Percentiles rank a stretch among this genome's conserved stretches.
These are phyloP conservation scores for Dryobota labecula DNA, from an alignment of 2,888 invertebrate species.

Conservation along the genomic window DNA sequence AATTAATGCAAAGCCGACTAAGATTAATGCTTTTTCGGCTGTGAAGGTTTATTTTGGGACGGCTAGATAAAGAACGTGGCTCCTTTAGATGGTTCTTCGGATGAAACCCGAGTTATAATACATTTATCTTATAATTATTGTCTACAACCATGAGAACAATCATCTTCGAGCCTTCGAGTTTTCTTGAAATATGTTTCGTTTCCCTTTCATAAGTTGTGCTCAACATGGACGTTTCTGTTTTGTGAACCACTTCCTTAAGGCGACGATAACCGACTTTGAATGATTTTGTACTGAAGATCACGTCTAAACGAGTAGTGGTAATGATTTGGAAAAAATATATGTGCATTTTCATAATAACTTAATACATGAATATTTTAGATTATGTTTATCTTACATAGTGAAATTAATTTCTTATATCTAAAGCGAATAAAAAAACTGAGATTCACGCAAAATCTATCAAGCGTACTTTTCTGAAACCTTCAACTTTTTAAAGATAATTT, in stretches of 20 bases:
- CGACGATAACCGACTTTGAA: too few species aligned
- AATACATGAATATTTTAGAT: too few species aligned
- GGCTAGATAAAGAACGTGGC: conserved; percentile 31
- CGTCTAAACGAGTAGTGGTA: too few species aligned
- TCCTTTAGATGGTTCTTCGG: conserved; percentile 20
- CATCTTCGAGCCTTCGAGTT: not conserved
- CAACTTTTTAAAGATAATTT: too few species aligned
- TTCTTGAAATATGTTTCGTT: not conserved
- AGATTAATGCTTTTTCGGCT: conserved; percentile 61
- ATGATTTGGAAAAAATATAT: too few species aligned
- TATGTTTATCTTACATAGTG: too few species aligned
- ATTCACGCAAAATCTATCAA: too few species aligned
- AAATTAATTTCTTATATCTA: too few species aligned
- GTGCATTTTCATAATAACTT: too few species aligned
- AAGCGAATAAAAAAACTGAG: too few species aligned
- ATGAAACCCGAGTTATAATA: conserved; percentile 7
- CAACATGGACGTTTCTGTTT: not conserved
- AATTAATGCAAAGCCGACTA: conserved; percentile 67
- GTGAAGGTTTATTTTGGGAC: conserved; percentile 50
- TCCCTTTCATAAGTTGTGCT: not conserved
- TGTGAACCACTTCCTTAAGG: not conserved
- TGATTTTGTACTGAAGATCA: too few species aligned
- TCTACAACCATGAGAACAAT: not conserved
- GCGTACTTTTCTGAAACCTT: too few species aligned
- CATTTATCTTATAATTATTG: conserved; percentile 4